Conservation (phyloP, 2,797 vertebrate genomes). For the Coccyzus lansbergi region DNA sequence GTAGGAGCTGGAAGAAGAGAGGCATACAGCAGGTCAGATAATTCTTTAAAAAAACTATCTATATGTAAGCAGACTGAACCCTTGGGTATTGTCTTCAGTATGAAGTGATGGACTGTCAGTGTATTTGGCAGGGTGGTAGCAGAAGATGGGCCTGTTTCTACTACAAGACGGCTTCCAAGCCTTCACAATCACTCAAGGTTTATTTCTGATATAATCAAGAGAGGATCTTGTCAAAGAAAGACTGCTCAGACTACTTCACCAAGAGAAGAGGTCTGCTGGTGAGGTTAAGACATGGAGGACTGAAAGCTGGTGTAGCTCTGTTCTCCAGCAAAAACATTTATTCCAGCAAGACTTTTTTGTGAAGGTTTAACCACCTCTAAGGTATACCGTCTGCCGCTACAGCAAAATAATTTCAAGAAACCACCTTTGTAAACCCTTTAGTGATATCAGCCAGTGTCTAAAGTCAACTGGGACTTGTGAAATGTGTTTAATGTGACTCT, state of each 20-base stretch:
- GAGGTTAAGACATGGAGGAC: not conserved
- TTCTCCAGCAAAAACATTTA: not conserved
- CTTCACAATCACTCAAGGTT: not conserved
- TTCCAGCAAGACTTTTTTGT: not conserved
- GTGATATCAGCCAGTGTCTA: not conserved
- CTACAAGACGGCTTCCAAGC: not conserved
- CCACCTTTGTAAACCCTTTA: not conserved
- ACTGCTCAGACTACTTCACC: not conserved
- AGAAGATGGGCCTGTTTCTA: not conserved
- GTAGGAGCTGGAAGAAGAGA: not conserved
- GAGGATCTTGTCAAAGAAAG: not conserved
- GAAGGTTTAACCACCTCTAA: not conserved
- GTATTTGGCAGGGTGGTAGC: not conserved
- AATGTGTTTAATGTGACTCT: not conserved
- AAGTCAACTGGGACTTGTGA: not conserved
- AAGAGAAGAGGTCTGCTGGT: not conserved
- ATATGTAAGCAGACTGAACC: not conserved
- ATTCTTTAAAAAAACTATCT: not conserved
- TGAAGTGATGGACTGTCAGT: not conserved
- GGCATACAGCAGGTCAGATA: not conserved
- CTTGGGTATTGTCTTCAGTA: not conserved
- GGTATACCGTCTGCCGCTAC: not conserved
- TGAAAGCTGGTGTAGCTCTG: not conserved
- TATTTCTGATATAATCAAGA: not conserved
- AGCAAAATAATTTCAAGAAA: not conserved